A percentile compares a stretch with the other conserved stretches of the same genome.
Conservation (phyloP, 1,140 invertebrate genomes). For the Homalodisca vitripennis region DNA sequence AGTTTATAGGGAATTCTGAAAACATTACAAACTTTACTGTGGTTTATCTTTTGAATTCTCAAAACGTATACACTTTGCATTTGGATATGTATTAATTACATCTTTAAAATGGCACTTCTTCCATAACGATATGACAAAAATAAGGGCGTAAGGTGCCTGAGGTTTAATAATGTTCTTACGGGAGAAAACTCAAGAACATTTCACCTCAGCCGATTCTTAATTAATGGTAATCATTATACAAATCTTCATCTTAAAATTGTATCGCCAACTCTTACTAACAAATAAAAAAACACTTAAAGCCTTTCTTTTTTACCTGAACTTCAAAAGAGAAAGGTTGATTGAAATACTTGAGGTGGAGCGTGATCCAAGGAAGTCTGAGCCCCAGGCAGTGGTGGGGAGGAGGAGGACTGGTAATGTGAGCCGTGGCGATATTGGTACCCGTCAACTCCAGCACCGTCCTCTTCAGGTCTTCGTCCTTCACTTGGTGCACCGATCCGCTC, state of each 20-base stretch:
- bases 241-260: background rate
- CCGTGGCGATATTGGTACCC: slow-evolving; percentile 91
- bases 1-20: too few relatives aligned
- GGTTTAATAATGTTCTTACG: too few relatives aligned
- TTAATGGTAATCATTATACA: background rate
- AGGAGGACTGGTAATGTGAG: slow-evolving; percentile 87
- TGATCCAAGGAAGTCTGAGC: slow-evolving; percentile 87
- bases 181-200: too few relatives aligned
- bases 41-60: too few relatives aligned
- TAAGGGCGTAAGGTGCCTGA: too few relatives aligned
- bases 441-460: slow-evolving; percentile 83
- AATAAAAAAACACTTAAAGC: background rate
- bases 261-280: background rate
- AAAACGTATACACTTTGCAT: too few relatives aligned
- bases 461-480: slow-evolving; percentile 91
- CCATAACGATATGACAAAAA: too few relatives aligned
- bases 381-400: slow-evolving; percentile 66
- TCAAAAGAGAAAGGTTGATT: slow-evolving; percentile 97
- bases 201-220: background rate
- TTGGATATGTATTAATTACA: too few relatives aligned
- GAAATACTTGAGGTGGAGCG: slow-evolving; percentile 94
- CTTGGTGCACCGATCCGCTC: slow-evolving; percentile 90
- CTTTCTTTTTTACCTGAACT: slow-evolving; percentile 65
- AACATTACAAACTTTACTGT: too few relatives aligned
- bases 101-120: too few relatives aligned